Base-by-base conservation (phyloP, 2,888 invertebrate genomes). In the Oligia strigilis region DNA sequence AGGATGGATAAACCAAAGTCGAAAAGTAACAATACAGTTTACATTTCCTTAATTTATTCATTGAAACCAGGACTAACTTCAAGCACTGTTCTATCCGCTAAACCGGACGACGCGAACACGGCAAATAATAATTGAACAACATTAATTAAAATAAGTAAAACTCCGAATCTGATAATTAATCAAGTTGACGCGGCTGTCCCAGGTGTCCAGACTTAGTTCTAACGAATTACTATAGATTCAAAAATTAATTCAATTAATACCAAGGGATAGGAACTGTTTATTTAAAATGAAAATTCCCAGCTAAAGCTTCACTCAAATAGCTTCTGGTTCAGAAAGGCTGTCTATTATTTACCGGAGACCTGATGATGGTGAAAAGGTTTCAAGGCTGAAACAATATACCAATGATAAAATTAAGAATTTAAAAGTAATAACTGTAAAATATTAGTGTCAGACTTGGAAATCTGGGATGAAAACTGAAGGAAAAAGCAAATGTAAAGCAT, bases 91-190 rank as follows among this genome's bases (percentile, higher is more conserved):
- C 43, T 55, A 76, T 60, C 55, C 65, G 60, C 70, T 62, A 75
- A 77, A 64, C 70, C 36, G 13, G 60, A 72, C 74, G 62, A 29
- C 67, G 72, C 65, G 77, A 69, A 80, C 69, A 79, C 74, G 64
- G 74, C 62, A 77, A 80, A 83, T 78, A 80, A 83, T 82, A 78
- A 75, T 78, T 55, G 64, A 88, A 84, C 67, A 75, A 79, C 29
- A 74, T 72, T 82, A 79, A 85, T 87, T 88, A 88, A 82, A 87
- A 82, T 78, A 70, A 87, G 80, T 86, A 75, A 77, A 79, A 86
- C 60, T 82, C 72, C 2, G 65, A 70, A 83, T 81, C 72, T 75
- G 77, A 64, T 67, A 78, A 79, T 89, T 85, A 83, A 87, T 88
- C 81, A 85, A 55, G 80, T 77, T 77, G 79, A 85, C 83, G 70